phyloP scores from a whole-genome alignment of 2,113 vertebrate species.

The Oenanthe melanoleuca region DNA sequence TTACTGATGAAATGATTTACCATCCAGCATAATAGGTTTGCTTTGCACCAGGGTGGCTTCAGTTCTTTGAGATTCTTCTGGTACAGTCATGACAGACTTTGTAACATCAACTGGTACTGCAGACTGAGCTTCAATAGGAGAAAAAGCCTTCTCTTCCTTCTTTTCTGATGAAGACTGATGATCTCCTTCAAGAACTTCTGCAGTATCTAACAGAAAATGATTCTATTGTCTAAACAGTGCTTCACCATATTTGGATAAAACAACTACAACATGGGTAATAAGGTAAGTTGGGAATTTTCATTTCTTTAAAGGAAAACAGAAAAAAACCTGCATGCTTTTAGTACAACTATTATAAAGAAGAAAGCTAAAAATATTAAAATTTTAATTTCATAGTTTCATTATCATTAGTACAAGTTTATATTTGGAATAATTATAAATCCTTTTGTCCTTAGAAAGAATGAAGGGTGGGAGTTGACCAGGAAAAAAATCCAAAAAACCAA shows the following conservation, averaged over 20 bases:
- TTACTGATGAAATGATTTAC: conserved; percentile 28
- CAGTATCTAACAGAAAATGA: conserved; percentile 8
- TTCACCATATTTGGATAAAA: neutral
- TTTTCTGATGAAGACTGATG: conserved; percentile 17
- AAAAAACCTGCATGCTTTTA: neutral
- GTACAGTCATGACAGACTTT: neutral
- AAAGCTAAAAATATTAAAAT: neutral
- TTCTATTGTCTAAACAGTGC: neutral
- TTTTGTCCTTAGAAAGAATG: neutral
- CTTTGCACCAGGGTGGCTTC: neutral
- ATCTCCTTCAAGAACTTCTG: conserved; percentile 49
- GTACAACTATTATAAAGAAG: neutral
- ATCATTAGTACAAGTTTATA: neutral
- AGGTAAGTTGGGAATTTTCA: neutral
- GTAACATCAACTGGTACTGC: neutral
- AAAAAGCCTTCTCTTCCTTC: conserved; percentile 17
- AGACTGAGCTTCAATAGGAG: neutral
- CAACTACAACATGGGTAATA: neutral
- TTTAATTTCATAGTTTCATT: neutral
- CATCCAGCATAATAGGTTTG: neutral
- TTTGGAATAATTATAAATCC: neutral
- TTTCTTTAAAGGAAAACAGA: neutral
- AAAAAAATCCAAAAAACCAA: neutral
- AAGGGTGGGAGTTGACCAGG: neutral
- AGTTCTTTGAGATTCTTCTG: neutral